Conservation (phyloP, 2,113 vertebrate genomes). For the Thinocorus orbignyianus region DNA sequence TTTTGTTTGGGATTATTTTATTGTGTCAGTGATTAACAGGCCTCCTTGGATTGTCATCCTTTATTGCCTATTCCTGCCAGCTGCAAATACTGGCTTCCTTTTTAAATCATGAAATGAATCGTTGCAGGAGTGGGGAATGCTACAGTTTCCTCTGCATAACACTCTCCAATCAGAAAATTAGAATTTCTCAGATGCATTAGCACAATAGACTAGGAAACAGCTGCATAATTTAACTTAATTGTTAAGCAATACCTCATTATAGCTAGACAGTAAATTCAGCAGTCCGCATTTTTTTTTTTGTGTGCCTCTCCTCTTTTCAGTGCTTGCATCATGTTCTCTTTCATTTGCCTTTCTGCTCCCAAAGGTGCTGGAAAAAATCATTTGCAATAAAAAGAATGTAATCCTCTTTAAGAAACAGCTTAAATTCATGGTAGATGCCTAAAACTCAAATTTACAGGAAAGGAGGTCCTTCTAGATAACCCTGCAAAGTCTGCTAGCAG, state of each 20-base stretch:
- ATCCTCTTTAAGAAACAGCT: neutral
- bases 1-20: conserved; percentile 40
- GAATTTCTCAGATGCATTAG: conserved; percentile 62
- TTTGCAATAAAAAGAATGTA: conserved; percentile 17
- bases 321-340: neutral
- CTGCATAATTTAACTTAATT: conserved; percentile 79
- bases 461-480: neutral
- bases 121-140: conserved; percentile 39
- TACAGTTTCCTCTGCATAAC: conserved; percentile 60
- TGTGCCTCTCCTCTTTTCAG: conserved; percentile 16
- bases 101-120: conserved; percentile 66
- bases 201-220: conserved; percentile 69
- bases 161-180: conserved; percentile 51
- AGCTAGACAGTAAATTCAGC: conserved; percentile 63
- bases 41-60: conserved; percentile 40
- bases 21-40: conserved; percentile 42
- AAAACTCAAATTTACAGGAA: neutral
- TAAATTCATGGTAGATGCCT: neutral
- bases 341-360: neutral
- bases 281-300: conserved; percentile 53
- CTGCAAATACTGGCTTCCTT: conserved; percentile 59
- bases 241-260: conserved; percentile 70
- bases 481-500: neutral
- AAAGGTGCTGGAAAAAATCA: neutral
- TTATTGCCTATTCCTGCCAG: conserved; percentile 60